Conservation (phyloP, 2,797 vertebrate species). For the Nannoperca obscura region DNA sequence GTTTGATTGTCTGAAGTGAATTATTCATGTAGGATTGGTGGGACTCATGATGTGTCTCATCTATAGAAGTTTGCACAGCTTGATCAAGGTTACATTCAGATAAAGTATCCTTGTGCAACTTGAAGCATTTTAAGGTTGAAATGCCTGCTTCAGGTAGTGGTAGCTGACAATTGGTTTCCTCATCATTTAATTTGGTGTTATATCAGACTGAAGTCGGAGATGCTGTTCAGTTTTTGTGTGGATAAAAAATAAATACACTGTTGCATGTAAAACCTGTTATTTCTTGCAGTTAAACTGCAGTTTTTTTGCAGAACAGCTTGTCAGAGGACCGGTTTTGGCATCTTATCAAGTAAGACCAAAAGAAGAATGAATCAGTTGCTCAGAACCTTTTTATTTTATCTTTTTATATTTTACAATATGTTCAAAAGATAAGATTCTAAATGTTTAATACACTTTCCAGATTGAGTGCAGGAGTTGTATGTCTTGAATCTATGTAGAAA, state of each 20-base stretch:
- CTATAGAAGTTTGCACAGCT: slow-evolving; percentile 21
- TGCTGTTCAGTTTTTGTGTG: slow-evolving; percentile 42
- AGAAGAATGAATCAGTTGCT: background rate
- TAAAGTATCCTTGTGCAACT: slow-evolving; percentile 41
- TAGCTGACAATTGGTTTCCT: slow-evolving; percentile 15
- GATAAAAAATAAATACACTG: slow-evolving; percentile 33
- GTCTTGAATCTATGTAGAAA: background rate
- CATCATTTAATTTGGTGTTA: slow-evolving; percentile 15
- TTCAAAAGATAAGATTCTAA: background rate
- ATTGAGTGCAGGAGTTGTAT: background rate
- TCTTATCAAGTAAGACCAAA: background rate
- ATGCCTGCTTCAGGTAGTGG: slow-evolving; percentile 24
- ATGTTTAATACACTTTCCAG: no score
- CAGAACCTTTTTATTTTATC: background rate
- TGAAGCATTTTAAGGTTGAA: slow-evolving; percentile 43
- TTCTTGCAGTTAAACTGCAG: background rate
- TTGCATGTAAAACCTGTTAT: slow-evolving; percentile 10
- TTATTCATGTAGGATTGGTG: slow-evolving; percentile 11
- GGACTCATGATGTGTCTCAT: background rate
- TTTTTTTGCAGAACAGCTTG: background rate
- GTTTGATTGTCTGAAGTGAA: slow-evolving; percentile 26
- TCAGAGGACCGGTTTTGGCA: background rate
- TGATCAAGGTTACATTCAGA: slow-evolving; percentile 19
- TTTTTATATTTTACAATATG: background rate
- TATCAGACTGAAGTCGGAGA: slow-evolving; percentile 24